Percentiles rank a stretch among this genome's conserved stretches.
These are phyloP conservation scores for Bagarius yarrelli DNA, from an alignment of 2,113 vertebrate species.

Conservation along the genomic window DNA sequence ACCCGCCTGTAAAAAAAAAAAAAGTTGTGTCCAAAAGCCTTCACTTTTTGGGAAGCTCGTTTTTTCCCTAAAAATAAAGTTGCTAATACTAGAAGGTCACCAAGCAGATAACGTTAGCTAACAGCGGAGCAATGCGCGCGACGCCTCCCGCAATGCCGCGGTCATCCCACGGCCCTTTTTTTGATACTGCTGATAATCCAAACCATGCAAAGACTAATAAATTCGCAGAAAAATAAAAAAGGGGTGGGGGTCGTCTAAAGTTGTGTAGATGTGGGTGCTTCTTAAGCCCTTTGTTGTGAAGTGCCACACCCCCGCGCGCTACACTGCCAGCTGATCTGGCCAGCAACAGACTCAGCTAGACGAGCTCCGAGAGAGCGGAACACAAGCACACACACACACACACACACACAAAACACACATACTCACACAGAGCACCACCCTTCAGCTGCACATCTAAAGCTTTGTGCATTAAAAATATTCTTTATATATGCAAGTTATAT, in stretches of 20 bases:
- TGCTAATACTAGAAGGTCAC: constrained; percentile 38
- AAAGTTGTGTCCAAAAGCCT: not conserved
- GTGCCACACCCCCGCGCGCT: constrained; percentile 78
- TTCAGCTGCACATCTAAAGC: not conserved
- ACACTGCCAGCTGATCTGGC: constrained; percentile 82
- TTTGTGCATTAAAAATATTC: not conserved
- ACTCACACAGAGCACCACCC: constrained; percentile 9
- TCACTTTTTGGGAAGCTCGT: not conserved
- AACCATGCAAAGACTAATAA: constrained; percentile 33
- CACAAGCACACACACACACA: not conserved
- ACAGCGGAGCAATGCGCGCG: not conserved
- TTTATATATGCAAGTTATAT: not conserved
- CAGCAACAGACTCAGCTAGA: constrained; percentile 83
- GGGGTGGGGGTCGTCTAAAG: constrained; percentile 65
- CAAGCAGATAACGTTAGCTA: constrained; percentile 32
- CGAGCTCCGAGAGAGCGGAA: constrained; percentile 65
- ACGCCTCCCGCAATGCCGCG: not conserved
- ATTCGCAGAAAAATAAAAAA: constrained; percentile 54
- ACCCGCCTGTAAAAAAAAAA: not conserved
- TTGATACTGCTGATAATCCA: constrained; percentile 48
- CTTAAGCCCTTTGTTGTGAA: constrained; percentile 78
- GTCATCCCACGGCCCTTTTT: constrained; percentile 43
- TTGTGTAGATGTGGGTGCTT: constrained; percentile 67
- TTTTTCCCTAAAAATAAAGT: constrained; percentile 54
- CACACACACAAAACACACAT: not conserved